Base-by-base conservation (phyloP, 2,797 vertebrate genomes). In the Mus caroli region DNA sequence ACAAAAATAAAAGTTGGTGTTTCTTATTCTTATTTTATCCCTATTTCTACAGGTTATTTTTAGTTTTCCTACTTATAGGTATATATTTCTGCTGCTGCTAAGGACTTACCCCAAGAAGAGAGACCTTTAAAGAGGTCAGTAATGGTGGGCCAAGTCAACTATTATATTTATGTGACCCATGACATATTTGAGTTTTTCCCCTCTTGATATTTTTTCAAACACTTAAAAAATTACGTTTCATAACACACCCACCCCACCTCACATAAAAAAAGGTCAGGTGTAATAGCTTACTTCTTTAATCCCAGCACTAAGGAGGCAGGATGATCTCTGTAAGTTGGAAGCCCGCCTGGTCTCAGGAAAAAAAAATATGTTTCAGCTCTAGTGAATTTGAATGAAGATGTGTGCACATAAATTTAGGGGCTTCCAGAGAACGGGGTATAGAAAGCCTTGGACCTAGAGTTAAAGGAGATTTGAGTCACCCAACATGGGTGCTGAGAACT, bases 1-100 rank as follows among this genome's bases (percentile, higher is more conserved):
- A 71, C 43, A 43, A 64, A 73, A 69, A 56, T 91, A 96, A 95
- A 96, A 89, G 78, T 90, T 62, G 26, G 17, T 62, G 12, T 22
- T 69, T 2, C 54, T 60, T 92, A 17, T 69, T 2, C 54, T 60
- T 92, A 17, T 96, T 94, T 58, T 87, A 71, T 82, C 52, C 37
- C 17, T 3, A 1, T 93, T 90, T 96, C 67, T 95, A n/a, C 62
- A 54, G 24, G 17, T 50, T 82, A n/a, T 50, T 80, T 69, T 46
- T 62, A 95, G 52, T 90, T 75, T 15, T 31, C n/a, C 40, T 28
- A 40, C 88, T 34, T 62, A 86, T 52, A 85, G 4, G 50, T 50
- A 50, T 50, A 50, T 86, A 78, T 92, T 96, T 95, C 54, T 92
- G 64, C 56, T 91, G 46, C 37, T 31, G 0, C 43, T 60, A 3